phyloP scores from a whole-genome alignment of 2,797 vertebrate genomes.

The Acomys russatus region DNA sequence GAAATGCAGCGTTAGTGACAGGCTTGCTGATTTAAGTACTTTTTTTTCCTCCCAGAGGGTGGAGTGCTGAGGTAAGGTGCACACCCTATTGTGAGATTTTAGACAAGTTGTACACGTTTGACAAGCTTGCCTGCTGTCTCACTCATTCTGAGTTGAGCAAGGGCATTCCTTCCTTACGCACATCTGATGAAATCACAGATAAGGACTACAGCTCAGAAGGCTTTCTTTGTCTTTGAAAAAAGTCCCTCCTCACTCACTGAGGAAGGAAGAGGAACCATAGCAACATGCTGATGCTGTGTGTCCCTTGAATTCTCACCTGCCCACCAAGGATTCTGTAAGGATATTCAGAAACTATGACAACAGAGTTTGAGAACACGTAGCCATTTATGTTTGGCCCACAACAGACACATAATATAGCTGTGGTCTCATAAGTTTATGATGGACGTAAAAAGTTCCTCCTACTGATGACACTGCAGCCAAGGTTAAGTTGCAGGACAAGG shows the following conservation, averaged over 20 bases:
- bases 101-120: constrained; percentile 73
- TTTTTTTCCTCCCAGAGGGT: constrained; percentile 35
- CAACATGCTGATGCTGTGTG: not conserved
- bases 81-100: constrained; percentile 83
- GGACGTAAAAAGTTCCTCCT: not conserved
- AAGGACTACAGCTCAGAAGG: constrained; percentile 73
- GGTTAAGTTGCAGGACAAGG: not conserved
- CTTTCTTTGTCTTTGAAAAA: constrained; percentile 33
- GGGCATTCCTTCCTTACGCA: constrained; percentile 81
- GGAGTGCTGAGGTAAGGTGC: constrained; percentile 75
- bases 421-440: not conserved
- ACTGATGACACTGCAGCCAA: not conserved
- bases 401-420: not conserved
- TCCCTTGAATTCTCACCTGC: constrained; percentile 13
- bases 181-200: constrained; percentile 75
- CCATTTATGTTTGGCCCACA: not conserved
- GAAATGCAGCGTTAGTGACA: constrained; percentile 79
- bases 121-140: constrained; percentile 82
- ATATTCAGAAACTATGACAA: not conserved
- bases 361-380: not conserved
- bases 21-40: constrained; percentile 14
- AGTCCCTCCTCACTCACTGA: not conserved
- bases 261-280: not conserved
- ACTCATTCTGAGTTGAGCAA: constrained; percentile 78
- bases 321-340: not conserved